A percentile compares a stretch with the other conserved stretches of the same genome.
These are phyloP conservation scores for Sesia apiformis DNA, from an alignment of 2,888 invertebrate species.

Conservation along the genomic window DNA sequence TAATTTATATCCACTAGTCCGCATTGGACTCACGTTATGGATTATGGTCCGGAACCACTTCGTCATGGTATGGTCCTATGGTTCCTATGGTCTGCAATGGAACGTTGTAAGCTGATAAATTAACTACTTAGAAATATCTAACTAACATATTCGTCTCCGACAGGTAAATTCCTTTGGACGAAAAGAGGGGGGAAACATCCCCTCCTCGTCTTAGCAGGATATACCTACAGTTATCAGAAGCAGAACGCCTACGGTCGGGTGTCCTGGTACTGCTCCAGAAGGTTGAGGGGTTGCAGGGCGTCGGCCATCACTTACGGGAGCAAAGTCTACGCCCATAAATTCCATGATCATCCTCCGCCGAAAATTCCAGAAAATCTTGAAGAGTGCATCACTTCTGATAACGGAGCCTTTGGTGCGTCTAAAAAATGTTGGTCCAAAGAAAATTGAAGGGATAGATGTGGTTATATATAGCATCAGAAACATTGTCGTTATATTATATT, in stretches of 20 bases:
- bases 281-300: slow-evolving; percentile 56
- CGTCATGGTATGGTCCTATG: too few species aligned
- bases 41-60: too few species aligned
- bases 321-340: slow-evolving; percentile 30
- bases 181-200: slow-evolving; percentile 61
- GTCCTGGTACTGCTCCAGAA: slow-evolving; percentile 63
- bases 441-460: too few species aligned
- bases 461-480: too few species aligned
- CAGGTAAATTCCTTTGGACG: slow-evolving; percentile 60
- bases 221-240: slow-evolving; percentile 63
- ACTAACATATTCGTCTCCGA: background rate
- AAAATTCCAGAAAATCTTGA: slow-evolving; percentile 21
- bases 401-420: too few species aligned
- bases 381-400: too few species aligned
- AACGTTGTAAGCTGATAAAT: too few species aligned
- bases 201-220: slow-evolving; percentile 45
- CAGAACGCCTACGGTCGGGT: slow-evolving; percentile 55
- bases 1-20: too few species aligned
- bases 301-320: slow-evolving; percentile 52
- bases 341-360: slow-evolving; percentile 53
- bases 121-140: background rate
- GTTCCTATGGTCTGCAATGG: too few species aligned
- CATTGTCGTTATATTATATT: too few species aligned
- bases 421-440: too few species aligned
- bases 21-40: too few species aligned